These are phyloP conservation scores for Blennius ocellaris DNA, from an alignment of 2,113 vertebrate species.

Conservation along the genomic window DNA sequence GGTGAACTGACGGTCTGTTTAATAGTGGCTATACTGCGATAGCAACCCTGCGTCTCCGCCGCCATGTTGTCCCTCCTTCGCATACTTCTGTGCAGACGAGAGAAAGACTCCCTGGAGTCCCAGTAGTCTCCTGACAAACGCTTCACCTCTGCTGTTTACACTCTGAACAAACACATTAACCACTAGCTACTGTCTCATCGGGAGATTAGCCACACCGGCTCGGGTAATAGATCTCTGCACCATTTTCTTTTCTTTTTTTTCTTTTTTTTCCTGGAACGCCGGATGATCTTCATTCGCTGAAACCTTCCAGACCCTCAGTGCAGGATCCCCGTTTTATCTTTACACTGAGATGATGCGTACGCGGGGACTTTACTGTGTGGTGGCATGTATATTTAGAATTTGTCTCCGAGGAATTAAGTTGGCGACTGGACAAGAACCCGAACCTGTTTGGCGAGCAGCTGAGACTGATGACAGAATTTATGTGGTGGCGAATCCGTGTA, in stretches of 20 bases:
- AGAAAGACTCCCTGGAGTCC: constrained; percentile 27
- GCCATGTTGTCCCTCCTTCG: constrained; percentile 18
- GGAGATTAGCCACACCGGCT: constrained; percentile 39
- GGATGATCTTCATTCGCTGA: constrained; percentile 12
- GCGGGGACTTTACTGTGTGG: background rate
- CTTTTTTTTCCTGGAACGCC: constrained; percentile 19
- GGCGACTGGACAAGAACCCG: constrained; percentile 1
- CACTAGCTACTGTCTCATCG: constrained; percentile 42
- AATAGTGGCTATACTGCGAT: constrained; percentile 21
- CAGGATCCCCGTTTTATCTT: background rate
- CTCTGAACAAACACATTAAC: constrained; percentile 63
- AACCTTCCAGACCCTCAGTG: constrained; percentile 10
- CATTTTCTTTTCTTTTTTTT: too few species aligned
- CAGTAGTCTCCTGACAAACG: constrained; percentile 40
- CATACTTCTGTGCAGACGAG: constrained; percentile 42
- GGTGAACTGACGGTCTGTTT: constrained; percentile 15
- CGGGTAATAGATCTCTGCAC: constrained; percentile 37
- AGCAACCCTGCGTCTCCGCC: constrained; percentile 40
- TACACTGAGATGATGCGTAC: constrained; percentile 21
- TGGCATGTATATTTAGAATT: constrained; percentile 32
- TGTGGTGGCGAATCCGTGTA: constrained; percentile 15
- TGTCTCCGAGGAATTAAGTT: constrained; percentile 21
- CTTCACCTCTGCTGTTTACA: constrained; percentile 57
- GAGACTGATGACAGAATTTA: constrained; percentile 28
- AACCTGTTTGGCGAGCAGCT: constrained; percentile 38